phyloP scores from a whole-genome alignment of 2,888 invertebrate species.

The Galerucella pusilla region DNA sequence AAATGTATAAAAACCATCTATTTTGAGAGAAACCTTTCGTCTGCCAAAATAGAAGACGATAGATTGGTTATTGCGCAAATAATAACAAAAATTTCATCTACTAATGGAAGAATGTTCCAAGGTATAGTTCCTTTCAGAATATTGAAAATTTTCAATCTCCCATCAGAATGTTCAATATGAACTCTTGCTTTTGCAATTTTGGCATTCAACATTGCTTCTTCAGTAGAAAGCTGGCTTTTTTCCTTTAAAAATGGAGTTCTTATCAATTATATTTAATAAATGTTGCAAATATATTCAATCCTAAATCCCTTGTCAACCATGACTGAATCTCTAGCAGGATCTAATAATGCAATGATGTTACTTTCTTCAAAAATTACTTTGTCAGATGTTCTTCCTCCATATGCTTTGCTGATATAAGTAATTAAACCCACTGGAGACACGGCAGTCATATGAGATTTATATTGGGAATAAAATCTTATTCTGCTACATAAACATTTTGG shows the following conservation, averaged over 20 bases:
- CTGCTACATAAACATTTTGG: slow-evolving; percentile 30
- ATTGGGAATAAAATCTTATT: slow-evolving; percentile 2
- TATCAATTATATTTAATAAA: slow-evolving; percentile 33
- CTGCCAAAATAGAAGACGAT: neutral
- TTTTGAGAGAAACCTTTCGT: neutral
- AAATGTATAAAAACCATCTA: no score
- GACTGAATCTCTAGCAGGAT: slow-evolving; percentile 21
- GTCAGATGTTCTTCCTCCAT: slow-evolving; percentile 35
- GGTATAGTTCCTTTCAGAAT: slow-evolving; percentile 5
- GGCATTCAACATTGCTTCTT: slow-evolving; percentile 32
- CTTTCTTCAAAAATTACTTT: slow-evolving; percentile 29
- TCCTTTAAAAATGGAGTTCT: slow-evolving; percentile 34
- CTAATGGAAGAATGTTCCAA: neutral
- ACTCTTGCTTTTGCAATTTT: slow-evolving; percentile 12
- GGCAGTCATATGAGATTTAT: slow-evolving; percentile 17
- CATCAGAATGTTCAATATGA: slow-evolving; percentile 6
- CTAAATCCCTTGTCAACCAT: slow-evolving; percentile 32
- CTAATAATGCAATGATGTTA: slow-evolving; percentile 23
- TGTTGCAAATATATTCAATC: slow-evolving; percentile 31
- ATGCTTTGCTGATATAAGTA: slow-evolving; percentile 28
- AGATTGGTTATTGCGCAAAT: slow-evolving; percentile 1
- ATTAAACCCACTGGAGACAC: slow-evolving; percentile 11
- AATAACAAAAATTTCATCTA: slow-evolving; percentile 12
- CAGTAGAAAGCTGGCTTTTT: slow-evolving; percentile 32
- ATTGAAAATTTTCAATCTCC: slow-evolving; percentile 12